Evolutionary conservation across 23 tunicate genomes (phyloP).

Genomic region (Ascidia mentula): DNA sequence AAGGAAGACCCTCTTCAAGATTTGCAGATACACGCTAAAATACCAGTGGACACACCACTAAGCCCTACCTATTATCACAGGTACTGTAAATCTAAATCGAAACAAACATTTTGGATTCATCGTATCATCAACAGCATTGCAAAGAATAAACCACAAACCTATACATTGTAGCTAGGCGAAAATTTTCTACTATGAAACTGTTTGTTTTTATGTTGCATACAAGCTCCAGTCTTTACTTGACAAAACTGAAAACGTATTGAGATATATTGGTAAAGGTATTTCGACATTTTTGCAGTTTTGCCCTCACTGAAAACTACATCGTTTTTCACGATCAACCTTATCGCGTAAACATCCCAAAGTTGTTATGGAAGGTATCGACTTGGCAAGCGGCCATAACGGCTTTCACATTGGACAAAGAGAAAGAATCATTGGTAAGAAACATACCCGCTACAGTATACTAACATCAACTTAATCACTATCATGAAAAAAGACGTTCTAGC

Average conservation of each 20-base stretch:
- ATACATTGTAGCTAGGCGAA: too few species aligned
- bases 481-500: too few species aligned
- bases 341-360: not conserved
- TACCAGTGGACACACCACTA: constrained; percentile 7
- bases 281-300: constrained; percentile 1
- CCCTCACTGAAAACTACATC: not conserved
- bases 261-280: not conserved
- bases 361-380: not conserved
- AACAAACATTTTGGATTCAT: too few species aligned
- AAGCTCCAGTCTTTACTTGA: not conserved
- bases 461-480: too few species aligned
- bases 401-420: not conserved
- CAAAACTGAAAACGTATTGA: too few species aligned
- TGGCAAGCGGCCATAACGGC: not conserved
- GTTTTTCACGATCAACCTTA: constrained; percentile 2
- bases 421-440: constrained; percentile 5
- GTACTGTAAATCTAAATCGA: constrained; percentile 15
- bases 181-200: too few species aligned
- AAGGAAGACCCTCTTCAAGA: constrained; percentile 24
- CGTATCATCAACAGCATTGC: too few species aligned
- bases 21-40: not conserved
- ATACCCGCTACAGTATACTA: too few species aligned
- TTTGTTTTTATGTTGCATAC: not conserved
- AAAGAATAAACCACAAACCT: too few species aligned
- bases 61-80: constrained; percentile 45